Evolutionary conservation across 2,113 vertebrate genomes (phyloP).

Genomic region (Callospermophilus lateralis): DNA sequence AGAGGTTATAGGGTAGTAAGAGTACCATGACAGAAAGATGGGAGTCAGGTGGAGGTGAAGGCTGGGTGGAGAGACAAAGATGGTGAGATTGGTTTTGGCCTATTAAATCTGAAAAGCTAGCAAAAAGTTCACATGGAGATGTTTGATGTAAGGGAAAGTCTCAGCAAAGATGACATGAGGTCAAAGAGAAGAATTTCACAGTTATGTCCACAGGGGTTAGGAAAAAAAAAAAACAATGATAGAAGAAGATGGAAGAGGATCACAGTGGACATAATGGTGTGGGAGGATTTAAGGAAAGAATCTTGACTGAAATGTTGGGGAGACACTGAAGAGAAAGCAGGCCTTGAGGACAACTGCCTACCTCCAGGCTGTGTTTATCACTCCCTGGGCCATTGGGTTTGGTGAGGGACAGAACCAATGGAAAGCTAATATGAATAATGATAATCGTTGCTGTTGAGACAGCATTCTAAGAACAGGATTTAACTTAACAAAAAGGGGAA

Average conservation of each 20-base stretch:
- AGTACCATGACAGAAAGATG: neutral
- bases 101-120: neutral
- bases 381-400: neutral
- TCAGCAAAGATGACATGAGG: neutral
- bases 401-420: neutral
- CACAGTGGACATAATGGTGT: neutral
- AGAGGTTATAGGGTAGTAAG: neutral
- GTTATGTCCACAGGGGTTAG: neutral
- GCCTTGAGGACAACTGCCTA: accelerated
- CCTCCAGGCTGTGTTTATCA: neutral
- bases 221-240: neutral
- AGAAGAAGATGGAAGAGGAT: neutral
- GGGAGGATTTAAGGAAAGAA: neutral
- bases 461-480: neutral
- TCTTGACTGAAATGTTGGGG: neutral
- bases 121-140: neutral
- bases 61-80: neutral
- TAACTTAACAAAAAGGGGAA: neutral
- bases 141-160: neutral
- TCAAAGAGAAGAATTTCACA: neutral
- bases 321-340: neutral
- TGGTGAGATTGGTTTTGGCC: neutral
- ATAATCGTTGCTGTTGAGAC: neutral
- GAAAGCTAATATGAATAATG: neutral
- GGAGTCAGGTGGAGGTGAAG: neutral